Percentiles rank a stretch among this genome's conserved stretches.
phyloP scores from a whole-genome alignment of 2,797 vertebrate genomes.

The Fistularia tabacaria region DNA sequence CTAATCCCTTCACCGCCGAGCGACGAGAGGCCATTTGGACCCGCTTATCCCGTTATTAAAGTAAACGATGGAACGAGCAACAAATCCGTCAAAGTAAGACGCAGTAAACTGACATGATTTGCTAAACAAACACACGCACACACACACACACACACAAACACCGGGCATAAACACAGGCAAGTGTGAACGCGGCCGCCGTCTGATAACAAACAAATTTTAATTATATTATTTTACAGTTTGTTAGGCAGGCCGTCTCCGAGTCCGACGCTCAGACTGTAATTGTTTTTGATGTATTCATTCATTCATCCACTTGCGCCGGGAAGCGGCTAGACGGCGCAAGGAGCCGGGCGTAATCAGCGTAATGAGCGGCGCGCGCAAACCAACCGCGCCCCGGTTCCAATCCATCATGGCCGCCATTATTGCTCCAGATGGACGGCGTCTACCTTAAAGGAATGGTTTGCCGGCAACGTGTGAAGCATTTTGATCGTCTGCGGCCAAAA shows the following conservation, averaged over 20 bases:
- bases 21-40: too few relatives aligned
- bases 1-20: too few relatives aligned
- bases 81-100: too few relatives aligned
- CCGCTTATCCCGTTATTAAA: too few relatives aligned
- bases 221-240: constrained; percentile 56
- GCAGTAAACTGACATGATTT: too few relatives aligned
- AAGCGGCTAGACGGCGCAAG: constrained; percentile 22
- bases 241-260: constrained; percentile 54
- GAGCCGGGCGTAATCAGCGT: constrained; percentile 41
- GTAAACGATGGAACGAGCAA: too few relatives aligned
- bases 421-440: constrained; percentile 30
- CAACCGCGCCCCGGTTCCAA: constrained; percentile 38
- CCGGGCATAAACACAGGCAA: neutral
- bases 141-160: neutral
- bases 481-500: too few relatives aligned
- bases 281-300: constrained; percentile 60
- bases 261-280: constrained; percentile 59
- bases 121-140: too few relatives aligned
- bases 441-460: too few relatives aligned
- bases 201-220: too few relatives aligned
- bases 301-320: constrained; percentile 13
- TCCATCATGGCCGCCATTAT: constrained; percentile 29
- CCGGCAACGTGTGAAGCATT: too few relatives aligned
- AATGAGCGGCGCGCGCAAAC: constrained; percentile 32
- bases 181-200: too few relatives aligned